Percentiles rank a stretch among this genome's conserved stretches.
Evolutionary conservation across 2,888 invertebrate species (phyloP).

Genomic region (Trachelus stipa): DNA sequence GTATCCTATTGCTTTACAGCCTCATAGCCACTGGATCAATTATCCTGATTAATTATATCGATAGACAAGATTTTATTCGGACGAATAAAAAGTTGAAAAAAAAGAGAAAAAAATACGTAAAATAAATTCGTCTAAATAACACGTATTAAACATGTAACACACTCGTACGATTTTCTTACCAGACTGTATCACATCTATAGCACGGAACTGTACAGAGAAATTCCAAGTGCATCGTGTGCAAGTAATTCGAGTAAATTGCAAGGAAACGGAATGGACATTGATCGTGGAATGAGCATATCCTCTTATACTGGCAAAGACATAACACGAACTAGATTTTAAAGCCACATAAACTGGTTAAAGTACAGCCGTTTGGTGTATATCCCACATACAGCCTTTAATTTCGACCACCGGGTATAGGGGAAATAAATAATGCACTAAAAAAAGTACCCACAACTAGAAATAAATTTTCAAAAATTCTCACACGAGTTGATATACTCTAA

Average conservation of each 20-base stretch:
- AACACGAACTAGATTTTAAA: constrained; percentile 1
- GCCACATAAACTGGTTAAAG: not conserved
- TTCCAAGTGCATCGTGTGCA: not conserved
- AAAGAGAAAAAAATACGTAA: too few relatives aligned
- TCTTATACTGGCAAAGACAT: constrained; percentile 1
- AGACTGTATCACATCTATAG: not conserved
- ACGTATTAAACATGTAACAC: not conserved
- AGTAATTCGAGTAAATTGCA: not conserved
- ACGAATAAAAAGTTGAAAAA: not conserved
- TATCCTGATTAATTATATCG: not conserved
- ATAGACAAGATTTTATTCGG: not conserved
- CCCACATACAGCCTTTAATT: not conserved
- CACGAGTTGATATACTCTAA: too few relatives aligned
- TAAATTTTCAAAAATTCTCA: too few relatives aligned
- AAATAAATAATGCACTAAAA: not conserved
- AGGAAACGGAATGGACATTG: constrained; percentile 1
- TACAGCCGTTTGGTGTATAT: not conserved
- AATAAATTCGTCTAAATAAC: not conserved
- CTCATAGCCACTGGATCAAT: not conserved
- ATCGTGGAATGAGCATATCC: not conserved
- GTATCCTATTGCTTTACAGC: not conserved
- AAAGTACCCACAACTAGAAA: not conserved
- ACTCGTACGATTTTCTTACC: not conserved
- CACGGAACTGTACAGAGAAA: not conserved
- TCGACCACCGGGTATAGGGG: not conserved